These are phyloP conservation scores for Rhea americana DNA, from an alignment of 2,113 vertebrate species.

Conservation along the genomic window DNA sequence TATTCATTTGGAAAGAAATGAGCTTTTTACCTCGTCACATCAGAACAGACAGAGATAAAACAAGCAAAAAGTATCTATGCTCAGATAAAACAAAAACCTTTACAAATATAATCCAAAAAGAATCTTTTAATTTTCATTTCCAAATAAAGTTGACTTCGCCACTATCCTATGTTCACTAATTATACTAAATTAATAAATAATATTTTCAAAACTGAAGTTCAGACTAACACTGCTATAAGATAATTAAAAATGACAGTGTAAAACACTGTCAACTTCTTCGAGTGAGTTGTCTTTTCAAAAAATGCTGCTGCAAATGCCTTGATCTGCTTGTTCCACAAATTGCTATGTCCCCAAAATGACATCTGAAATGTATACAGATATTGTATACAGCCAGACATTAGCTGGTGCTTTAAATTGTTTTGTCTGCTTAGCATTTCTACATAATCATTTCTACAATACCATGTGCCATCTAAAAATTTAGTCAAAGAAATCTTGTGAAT, in stretches of 20 bases:
- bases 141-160: background rate
- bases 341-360: conserved; percentile 10
- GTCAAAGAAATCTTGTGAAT: background rate
- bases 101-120: background rate
- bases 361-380: conserved; percentile 36
- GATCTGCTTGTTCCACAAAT: conserved; percentile 46
- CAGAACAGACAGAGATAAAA: background rate
- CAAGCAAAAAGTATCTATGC: background rate
- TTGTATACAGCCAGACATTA: background rate
- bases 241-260: conserved; percentile 31
- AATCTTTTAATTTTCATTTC: conserved; percentile 1
- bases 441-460: background rate
- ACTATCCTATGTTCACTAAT: background rate
- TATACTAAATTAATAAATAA: conserved; percentile 40
- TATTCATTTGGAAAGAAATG: conserved; percentile 63
- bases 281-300: conserved; percentile 16
- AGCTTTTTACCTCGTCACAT: conserved; percentile 7
- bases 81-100: background rate
- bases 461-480: background rate
- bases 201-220: conserved; percentile 7
- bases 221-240: background rate
- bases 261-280: conserved; percentile 21
- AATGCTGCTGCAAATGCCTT: background rate
- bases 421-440: background rate
- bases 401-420: conserved; percentile 12